Conservation (phyloP, 2,888 invertebrate genomes). For the Omphaloscelis lunosa region DNA sequence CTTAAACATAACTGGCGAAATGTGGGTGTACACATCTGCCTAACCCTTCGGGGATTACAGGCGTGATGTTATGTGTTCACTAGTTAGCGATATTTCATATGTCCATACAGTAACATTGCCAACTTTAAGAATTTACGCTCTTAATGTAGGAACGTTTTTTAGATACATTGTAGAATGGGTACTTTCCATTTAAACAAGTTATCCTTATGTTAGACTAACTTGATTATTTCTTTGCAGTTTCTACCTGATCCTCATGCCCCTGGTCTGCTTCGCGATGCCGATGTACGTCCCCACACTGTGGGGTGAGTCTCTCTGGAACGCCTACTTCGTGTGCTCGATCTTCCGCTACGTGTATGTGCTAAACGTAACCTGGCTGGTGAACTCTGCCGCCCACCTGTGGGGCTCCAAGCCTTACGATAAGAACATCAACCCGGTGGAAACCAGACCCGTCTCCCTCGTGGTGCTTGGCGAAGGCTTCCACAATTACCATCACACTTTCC, state of each 20-base stretch:
- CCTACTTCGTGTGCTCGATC: constrained; percentile 93
- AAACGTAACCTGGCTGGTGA: constrained; percentile 97
- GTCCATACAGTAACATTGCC: too few relatives aligned
- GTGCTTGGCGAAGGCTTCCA: constrained; percentile 96
- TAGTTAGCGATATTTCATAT: too few relatives aligned
- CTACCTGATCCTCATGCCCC: constrained; percentile 93
- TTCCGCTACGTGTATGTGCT: constrained; percentile 95
- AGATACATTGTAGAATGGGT: not conserved
- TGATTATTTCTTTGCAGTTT: constrained; percentile 87
- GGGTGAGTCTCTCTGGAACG: constrained; percentile 93
- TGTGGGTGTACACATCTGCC: too few relatives aligned
- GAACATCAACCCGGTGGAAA: constrained; percentile 94
- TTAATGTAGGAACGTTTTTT: not conserved
- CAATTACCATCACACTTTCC: constrained; percentile 96
- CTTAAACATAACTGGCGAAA: too few relatives aligned
- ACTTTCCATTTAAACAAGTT: not conserved
- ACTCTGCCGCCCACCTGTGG: constrained; percentile 96
- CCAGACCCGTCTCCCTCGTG: constrained; percentile 91
- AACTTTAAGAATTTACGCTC: too few relatives aligned
- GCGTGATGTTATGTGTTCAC: too few relatives aligned
- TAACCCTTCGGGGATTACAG: too few relatives aligned
- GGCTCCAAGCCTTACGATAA: constrained; percentile 94
- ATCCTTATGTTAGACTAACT: not conserved
- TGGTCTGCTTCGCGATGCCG: constrained; percentile 94
- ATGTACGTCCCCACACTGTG: constrained; percentile 94